Conservation (phyloP, 2,797 vertebrate genomes). For the Fundulus diaphanus region DNA sequence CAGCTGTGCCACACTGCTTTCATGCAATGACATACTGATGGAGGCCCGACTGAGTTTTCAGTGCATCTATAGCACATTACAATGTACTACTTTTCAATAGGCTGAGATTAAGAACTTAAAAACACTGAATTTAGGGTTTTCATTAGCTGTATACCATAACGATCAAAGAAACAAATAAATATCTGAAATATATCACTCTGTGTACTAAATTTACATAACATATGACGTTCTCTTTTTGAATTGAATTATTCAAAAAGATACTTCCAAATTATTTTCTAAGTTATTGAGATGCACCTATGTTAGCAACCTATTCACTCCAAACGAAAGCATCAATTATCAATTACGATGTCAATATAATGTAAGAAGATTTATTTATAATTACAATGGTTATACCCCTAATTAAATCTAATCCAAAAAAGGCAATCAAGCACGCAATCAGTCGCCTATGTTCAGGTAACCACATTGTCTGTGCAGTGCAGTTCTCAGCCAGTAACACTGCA, state of each 20-base stretch:
- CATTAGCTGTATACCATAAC: not conserved
- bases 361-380: not conserved
- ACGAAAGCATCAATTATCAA: slow-evolving; percentile 8
- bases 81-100: not conserved
- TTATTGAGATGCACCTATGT: too few relatives aligned
- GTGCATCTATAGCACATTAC: not conserved
- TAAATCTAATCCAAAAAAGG: slow-evolving; percentile 11
- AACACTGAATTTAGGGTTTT: not conserved
- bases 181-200: not conserved
- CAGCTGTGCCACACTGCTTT: not conserved
- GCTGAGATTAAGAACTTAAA: not conserved
- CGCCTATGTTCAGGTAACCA: slow-evolving; percentile 25
- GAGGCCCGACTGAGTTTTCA: not conserved
- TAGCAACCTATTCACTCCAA: slow-evolving; percentile 2
- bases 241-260: too few relatives aligned
- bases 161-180: not conserved
- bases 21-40: not conserved
- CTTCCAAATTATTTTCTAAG: too few relatives aligned
- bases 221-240: not conserved
- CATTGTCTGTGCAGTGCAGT: slow-evolving; percentile 34
- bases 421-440: slow-evolving; percentile 28
- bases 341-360: not conserved
- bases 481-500: slow-evolving; percentile 48
- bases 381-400: slow-evolving; percentile 17
- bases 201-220: not conserved